These are phyloP conservation scores for Siphonodentalium dalli DNA, from an alignment of 2,888 invertebrate genomes.

Conservation along the genomic window DNA sequence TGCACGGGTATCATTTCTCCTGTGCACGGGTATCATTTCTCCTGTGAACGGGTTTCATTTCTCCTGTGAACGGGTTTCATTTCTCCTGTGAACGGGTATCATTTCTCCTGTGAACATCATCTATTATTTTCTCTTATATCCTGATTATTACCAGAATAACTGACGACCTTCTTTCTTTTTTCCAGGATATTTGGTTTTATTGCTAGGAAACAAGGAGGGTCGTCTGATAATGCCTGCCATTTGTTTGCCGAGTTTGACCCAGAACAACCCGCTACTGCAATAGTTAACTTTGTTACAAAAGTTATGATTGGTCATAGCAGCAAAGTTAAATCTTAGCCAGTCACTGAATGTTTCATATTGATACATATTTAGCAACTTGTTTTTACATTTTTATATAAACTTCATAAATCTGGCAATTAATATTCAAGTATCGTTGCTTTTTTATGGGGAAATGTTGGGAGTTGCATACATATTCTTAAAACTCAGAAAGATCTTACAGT, in stretches of 20 bases:
- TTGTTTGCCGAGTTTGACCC: slow-evolving; percentile 95
- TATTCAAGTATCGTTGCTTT: too few species aligned
- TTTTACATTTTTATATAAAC: too few species aligned
- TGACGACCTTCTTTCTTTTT: slow-evolving; percentile 12
- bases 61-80: neutral
- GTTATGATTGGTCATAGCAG: slow-evolving; percentile 63
- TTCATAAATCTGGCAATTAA: too few species aligned
- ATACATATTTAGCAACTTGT: too few species aligned
- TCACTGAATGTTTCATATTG: too few species aligned
- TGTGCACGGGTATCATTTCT: neutral
- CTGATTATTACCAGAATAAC: neutral
- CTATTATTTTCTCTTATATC: neutral
- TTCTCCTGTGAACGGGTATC: neutral
- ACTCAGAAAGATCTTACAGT: too few species aligned
- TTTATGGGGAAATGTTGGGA: too few species aligned
- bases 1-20: neutral
- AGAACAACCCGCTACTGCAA: slow-evolving; percentile 91
- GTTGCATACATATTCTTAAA: too few species aligned
- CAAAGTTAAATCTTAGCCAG: slow-evolving; percentile 49
- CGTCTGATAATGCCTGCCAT: slow-evolving; percentile 94
- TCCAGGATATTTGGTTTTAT: slow-evolving; percentile 91
- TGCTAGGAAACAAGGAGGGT: slow-evolving; percentile 84
- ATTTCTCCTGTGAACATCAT: neutral
- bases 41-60: neutral
- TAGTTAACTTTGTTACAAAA: slow-evolving; percentile 73